A percentile compares a stretch with the other conserved stretches of the same genome.
phyloP scores from a whole-genome alignment of 2,113 vertebrate genomes.

The Leiothrix lutea region DNA sequence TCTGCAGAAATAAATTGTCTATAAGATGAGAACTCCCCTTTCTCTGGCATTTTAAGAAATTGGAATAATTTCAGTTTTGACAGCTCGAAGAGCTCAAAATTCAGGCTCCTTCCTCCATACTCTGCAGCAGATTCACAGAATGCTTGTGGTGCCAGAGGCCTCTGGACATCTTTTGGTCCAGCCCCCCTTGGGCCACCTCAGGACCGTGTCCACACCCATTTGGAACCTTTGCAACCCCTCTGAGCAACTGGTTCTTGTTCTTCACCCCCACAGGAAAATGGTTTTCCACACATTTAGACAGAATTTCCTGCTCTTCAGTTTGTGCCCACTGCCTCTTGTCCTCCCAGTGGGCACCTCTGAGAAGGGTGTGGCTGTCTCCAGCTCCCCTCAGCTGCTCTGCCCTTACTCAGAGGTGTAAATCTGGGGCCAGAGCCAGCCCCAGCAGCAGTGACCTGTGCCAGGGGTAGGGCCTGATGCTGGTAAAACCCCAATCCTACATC shows the following conservation, averaged over 20 bases:
- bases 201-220: accelerated
- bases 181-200: neutral
- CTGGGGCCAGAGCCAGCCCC: neutral
- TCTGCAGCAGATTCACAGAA: neutral
- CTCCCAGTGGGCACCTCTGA: neutral
- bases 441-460: neutral
- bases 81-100: neutral
- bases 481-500: neutral
- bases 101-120: neutral
- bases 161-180: neutral
- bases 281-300: neutral
- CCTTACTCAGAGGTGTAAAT: neutral
- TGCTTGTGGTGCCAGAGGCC: neutral
- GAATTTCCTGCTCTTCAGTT: neutral
- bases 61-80: conserved; percentile 15
- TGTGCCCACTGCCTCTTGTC: neutral
- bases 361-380: neutral
- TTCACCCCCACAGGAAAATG: neutral
- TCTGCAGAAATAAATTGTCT: neutral
- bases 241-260: neutral
- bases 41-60: neutral
- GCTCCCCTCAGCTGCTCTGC: neutral
- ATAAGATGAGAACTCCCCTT: neutral
- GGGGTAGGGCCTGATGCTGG: neutral
- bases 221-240: neutral